phyloP scores from a whole-genome alignment of 1,140 invertebrate species.

The Scaptodrosophila lebanonensis region DNA sequence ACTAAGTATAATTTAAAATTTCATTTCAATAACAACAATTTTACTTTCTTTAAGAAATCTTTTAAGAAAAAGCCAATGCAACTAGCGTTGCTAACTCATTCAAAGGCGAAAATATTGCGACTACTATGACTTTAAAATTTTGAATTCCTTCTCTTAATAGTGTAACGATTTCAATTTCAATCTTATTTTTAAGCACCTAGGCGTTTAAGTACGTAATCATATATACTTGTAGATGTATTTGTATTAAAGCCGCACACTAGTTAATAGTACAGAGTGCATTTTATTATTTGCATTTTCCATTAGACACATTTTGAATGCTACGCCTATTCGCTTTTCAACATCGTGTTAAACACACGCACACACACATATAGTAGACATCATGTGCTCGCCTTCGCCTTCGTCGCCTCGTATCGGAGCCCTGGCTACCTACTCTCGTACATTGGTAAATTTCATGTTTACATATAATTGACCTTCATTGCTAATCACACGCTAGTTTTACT shows the following conservation, averaged over 20 bases:
- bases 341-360: conserved; percentile 27
- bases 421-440: too few relatives aligned
- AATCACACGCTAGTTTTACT: conserved; percentile 72
- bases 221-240: too few relatives aligned
- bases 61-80: conserved; percentile 17
- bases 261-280: conserved; percentile 30
- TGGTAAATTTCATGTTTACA: conserved; percentile 47
- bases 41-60: conserved; percentile 67
- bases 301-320: conserved; percentile 73
- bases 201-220: too few relatives aligned
- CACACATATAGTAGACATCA: conserved; percentile 11
- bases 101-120: background rate
- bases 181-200: too few relatives aligned
- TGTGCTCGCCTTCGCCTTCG: too few relatives aligned
- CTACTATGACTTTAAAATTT: too few relatives aligned
- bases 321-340: conserved; percentile 42
- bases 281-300: conserved; percentile 58
- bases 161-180: too few relatives aligned
- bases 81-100: background rate
- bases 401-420: conserved; percentile 7
- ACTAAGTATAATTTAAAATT: conserved; percentile 13
- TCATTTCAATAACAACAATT: conserved; percentile 51
- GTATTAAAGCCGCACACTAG: too few relatives aligned
- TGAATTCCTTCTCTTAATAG: too few relatives aligned
- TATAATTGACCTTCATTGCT: conserved; percentile 77